A percentile compares a stretch with the other conserved stretches of the same genome.
Conservation (phyloP, 1,140 invertebrate genomes). For the Heliconius melpomene region DNA sequence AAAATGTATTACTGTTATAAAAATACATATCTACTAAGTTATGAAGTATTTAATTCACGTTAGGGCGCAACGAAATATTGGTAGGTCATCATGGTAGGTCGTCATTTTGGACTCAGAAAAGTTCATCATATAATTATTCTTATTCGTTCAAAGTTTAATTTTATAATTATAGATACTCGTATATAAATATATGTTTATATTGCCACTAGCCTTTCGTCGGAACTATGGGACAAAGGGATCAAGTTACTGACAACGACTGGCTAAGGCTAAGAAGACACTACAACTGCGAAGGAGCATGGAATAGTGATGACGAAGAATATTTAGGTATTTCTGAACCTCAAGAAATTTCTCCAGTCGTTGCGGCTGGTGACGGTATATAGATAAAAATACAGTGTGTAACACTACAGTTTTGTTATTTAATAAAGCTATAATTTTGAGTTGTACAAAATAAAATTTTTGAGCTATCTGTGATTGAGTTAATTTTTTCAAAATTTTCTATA, state of each 20-base stretch:
- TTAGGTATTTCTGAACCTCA: background rate
- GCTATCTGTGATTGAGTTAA: no score
- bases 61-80: no score
- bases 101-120: no score
- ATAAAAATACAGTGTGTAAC: no score
- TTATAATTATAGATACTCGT: no score
- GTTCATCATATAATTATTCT: background rate
- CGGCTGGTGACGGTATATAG: background rate
- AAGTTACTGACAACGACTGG: constrained; percentile 52
- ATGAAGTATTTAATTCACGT: no score
- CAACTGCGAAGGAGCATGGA: constrained; percentile 61
- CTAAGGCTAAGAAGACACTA: constrained; percentile 52
- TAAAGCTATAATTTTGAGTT: no score
- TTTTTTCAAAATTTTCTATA: no score
- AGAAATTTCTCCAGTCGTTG: background rate
- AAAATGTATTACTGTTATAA: background rate
- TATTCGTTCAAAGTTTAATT: no score
- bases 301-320: constrained; percentile 11
- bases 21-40: background rate
- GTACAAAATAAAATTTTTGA: no score
- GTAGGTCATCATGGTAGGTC: background rate
- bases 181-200: constrained; percentile 15
- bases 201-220: constrained; percentile 38
- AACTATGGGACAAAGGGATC: constrained; percentile 52
- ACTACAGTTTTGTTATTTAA: no score